A percentile compares a stretch with the other conserved stretches of the same genome.
Conservation (phyloP, 2,113 vertebrate species). For the Nesoenas mayeri region DNA sequence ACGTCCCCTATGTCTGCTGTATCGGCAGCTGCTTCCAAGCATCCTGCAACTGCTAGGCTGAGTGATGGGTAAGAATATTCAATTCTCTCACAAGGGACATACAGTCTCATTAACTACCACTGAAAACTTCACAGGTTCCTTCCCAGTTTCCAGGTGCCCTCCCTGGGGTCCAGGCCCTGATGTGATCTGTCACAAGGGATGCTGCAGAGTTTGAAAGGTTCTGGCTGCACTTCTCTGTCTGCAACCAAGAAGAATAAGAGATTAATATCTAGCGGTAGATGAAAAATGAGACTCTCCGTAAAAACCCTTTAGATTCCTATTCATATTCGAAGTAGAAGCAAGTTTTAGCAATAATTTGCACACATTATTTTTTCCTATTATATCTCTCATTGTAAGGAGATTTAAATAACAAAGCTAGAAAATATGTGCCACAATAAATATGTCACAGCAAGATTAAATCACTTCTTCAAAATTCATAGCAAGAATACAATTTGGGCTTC, state of each 20-base stretch:
- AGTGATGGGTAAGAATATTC: neutral
- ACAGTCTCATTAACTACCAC: neutral
- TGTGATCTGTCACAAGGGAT: rapidly evolving
- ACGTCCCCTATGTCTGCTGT: neutral
- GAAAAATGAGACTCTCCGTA: neutral
- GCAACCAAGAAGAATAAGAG: neutral
- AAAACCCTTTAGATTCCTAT: neutral
- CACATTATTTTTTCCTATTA: neutral
- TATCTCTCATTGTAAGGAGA: neutral
- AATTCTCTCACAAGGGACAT: neutral
- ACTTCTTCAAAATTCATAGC: neutral
- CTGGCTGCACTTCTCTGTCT: neutral
- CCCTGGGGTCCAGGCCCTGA: neutral
- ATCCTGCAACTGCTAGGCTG: neutral
- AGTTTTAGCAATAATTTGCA: neutral
- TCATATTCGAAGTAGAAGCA: neutral
- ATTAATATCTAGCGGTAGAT: neutral
- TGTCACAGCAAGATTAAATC: neutral
- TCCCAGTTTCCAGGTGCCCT: neutral
- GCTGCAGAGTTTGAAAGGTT: neutral
- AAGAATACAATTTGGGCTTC: neutral
- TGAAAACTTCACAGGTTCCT: neutral
- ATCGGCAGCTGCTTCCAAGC: neutral
- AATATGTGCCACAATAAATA: neutral
- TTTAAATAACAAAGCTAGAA: neutral